phyloP scores from a whole-genome alignment of 2,888 invertebrate genomes.

The Norana najaformis region DNA sequence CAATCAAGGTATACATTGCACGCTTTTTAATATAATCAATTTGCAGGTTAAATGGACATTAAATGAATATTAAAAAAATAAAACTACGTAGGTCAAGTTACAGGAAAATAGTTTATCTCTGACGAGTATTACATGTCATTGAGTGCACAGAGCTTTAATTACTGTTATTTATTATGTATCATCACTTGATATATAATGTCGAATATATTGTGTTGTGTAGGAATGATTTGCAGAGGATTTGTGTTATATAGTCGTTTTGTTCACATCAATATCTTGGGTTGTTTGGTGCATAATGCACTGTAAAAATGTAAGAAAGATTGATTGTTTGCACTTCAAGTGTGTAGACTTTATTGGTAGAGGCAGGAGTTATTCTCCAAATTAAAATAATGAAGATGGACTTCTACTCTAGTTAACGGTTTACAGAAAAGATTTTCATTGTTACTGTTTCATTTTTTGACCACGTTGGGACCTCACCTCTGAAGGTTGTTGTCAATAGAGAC shows the following conservation, averaged over 20 bases:
- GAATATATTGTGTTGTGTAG: background rate
- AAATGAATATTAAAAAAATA: background rate
- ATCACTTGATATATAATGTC: background rate
- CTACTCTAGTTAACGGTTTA: background rate
- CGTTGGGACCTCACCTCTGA: no score
- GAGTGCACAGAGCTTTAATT: background rate
- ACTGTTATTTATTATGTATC: background rate
- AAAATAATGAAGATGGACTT: background rate
- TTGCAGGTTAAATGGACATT: background rate
- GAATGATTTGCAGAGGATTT: background rate
- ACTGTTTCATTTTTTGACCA: no score
- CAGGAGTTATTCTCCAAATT: background rate
- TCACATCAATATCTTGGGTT: background rate
- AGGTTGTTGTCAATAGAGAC: no score
- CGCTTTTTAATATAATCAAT: background rate
- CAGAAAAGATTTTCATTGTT: no score
- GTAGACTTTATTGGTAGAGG: background rate
- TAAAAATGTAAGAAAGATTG: background rate
- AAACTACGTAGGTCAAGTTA: background rate
- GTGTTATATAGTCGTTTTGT: background rate
- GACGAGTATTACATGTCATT: background rate
- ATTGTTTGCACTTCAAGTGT: background rate
- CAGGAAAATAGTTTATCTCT: background rate
- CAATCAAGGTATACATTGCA: conserved; percentile 78
- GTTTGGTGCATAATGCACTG: background rate